Conservation (phyloP, 2,113 vertebrate species). For the Muscicapa adusta region DNA sequence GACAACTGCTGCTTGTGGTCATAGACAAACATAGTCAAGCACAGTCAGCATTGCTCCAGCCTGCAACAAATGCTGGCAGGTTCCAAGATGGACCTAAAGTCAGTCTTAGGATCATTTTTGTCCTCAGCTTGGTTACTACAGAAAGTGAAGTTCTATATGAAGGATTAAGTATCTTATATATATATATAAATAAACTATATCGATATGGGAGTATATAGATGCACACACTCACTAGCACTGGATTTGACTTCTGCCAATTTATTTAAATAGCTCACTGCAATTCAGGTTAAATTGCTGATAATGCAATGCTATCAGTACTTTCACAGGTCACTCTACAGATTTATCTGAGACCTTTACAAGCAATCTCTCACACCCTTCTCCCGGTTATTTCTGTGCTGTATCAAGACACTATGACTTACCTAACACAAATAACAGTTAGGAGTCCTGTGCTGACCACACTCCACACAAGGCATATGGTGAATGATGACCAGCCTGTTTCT, state of each 20-base stretch:
- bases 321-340: neutral
- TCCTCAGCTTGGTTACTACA: neutral
- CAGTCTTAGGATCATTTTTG: neutral
- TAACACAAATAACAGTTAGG: neutral
- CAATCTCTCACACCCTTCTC: neutral
- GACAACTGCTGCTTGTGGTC: neutral
- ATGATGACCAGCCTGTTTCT: neutral
- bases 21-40: neutral
- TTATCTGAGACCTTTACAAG: neutral
- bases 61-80: neutral
- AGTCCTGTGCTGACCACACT: neutral
- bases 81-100: neutral
- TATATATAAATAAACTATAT: neutral
- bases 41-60: neutral
- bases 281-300: neutral
- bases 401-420: neutral
- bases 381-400: neutral
- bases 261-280: neutral
- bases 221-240: neutral
- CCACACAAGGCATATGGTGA: neutral
- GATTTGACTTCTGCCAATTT: neutral
- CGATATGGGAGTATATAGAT: neutral
- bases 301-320: neutral
- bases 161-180: neutral
- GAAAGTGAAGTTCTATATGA: neutral